Evolutionary conservation across 2,888 invertebrate species (phyloP), one percentile per base, ranked within the genome.

Genomic region (Seladonia tumulorum): DNA sequence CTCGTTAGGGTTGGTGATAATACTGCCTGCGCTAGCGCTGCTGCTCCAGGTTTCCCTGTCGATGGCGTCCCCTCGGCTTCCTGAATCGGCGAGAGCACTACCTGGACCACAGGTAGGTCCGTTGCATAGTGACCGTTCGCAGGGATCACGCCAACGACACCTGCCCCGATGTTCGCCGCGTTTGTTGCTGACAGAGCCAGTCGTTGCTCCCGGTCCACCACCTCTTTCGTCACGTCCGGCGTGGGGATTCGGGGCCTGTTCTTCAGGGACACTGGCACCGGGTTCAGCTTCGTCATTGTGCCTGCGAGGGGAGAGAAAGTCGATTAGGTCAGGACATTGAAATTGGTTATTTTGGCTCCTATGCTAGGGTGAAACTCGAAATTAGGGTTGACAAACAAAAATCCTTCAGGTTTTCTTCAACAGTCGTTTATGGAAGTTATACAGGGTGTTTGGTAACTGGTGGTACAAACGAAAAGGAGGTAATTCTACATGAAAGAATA

Each of bases 191-290:
- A 95, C 86, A 92, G 93, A 85, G 96, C 96, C 70, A 97, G 95
- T 80, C 97, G 96, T 93, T 96, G 96, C 92, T 97, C 97, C 80
- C 97, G 96, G 91, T 97, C 97, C 83, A 97, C 96, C 39, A 97
- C 96, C 94, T 98, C 98, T 95, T 98, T 98, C 53, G 97, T 97
- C 12, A 98, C 98, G 94, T 98, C 98, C 0, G 98, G 98, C 12
- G 98, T 98, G 63, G 98, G 98, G 90, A 98, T 98, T 78, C 98
- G 96, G n/a, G 98, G 98, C 80, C 98, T 96, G 93, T 97, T 97
- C 93, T 97, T 97, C 86, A 97, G 95, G n/a, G 96, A 96, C 87
- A 96, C 96, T 12, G 97, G 96, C 57, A 97, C 95, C 22, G 96
- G 96, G 94, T 97, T 97, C 91, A 97, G 96, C 94, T 97, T 97